phyloP scores from a whole-genome alignment of 2,113 vertebrate species.

The Triplophysa dalaica region DNA sequence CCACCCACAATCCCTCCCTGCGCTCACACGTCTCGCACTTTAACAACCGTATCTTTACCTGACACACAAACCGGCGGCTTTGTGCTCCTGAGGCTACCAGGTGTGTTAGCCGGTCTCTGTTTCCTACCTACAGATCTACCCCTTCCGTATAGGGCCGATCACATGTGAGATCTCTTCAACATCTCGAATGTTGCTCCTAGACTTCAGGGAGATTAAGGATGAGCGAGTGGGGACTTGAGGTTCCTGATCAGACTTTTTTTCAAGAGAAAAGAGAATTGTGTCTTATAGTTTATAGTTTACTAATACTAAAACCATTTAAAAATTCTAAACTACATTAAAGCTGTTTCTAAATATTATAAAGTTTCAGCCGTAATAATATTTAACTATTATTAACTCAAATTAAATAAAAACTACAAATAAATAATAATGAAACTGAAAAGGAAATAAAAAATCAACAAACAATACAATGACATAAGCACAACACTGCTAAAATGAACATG shows the following conservation, averaged over 20 bases:
- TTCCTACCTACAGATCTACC: slow-evolving; percentile 17
- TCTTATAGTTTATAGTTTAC: too few species aligned
- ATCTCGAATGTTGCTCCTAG: slow-evolving; percentile 12
- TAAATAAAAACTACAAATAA: too few species aligned
- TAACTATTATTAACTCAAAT: too few species aligned
- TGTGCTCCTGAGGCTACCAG: slow-evolving; percentile 31
- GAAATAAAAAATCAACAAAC: too few species aligned
- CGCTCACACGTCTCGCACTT: slow-evolving; percentile 35
- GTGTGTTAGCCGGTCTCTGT: slow-evolving; percentile 29
- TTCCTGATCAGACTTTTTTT: not conserved
- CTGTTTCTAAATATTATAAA: too few species aligned
- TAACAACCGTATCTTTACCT: slow-evolving; percentile 9
- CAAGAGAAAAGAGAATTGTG: too few species aligned
- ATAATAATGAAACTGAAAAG: too few species aligned
- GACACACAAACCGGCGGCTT: slow-evolving; percentile 28
- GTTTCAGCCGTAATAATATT: too few species aligned
- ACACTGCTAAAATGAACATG: too few species aligned
- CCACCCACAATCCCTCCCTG: slow-evolving; percentile 26
- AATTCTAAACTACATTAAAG: too few species aligned
- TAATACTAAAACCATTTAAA: too few species aligned
- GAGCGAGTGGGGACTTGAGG: not conserved
- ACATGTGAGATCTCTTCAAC: slow-evolving; percentile 22
- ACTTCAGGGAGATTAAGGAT: not conserved
- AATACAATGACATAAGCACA: too few species aligned
- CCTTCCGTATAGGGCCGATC: not conserved